A percentile compares a stretch with the other conserved stretches of the same genome.
Evolutionary conservation across 2,888 invertebrate genomes (phyloP).

Genomic region (Tryphoninae sp.): DNA sequence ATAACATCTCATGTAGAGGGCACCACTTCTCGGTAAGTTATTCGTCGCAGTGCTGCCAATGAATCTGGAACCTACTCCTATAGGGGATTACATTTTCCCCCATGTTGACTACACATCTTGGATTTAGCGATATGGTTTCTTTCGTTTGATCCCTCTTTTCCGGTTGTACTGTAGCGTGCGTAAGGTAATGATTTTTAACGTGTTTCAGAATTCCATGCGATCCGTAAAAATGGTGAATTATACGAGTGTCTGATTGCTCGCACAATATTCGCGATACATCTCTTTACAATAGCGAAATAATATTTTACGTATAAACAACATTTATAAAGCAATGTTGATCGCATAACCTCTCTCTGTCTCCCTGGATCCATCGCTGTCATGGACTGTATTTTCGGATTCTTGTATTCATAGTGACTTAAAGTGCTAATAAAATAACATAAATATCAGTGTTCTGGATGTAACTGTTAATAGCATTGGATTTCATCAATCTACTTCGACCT

Average conservation of each 20-base stretch:
- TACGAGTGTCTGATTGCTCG: conserved; percentile 45
- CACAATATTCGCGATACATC: conserved; percentile 15
- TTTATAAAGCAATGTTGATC: conserved; percentile 39
- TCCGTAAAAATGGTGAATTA: conserved; percentile 63
- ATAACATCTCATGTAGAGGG: too few species aligned
- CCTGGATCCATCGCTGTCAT: conserved; percentile 50
- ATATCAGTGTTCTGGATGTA: neutral
- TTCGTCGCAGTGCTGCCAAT: neutral
- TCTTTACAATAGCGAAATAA: conserved; percentile 35
- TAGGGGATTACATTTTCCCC: conserved; percentile 34
- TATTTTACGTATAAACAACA: conserved; percentile 57
- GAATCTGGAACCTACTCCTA: neutral
- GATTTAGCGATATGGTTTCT: conserved; percentile 49
- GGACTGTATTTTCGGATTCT: conserved; percentile 11
- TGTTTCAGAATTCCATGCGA: conserved; percentile 70
- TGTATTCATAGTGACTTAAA: neutral
- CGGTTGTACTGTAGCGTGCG: conserved; percentile 73
- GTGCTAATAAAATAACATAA: neutral
- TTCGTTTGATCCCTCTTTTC: conserved; percentile 71
- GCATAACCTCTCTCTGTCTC: conserved; percentile 59
- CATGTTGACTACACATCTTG: conserved; percentile 8
- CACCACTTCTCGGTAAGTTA: neutral
- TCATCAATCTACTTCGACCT: neutral
- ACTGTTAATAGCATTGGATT: neutral
- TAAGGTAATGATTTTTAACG: conserved; percentile 73